A percentile compares a stretch with the other conserved stretches of the same genome.
phyloP scores from a whole-genome alignment of 2,113 vertebrate genomes.

The Sakesphorus luctuosus region DNA sequence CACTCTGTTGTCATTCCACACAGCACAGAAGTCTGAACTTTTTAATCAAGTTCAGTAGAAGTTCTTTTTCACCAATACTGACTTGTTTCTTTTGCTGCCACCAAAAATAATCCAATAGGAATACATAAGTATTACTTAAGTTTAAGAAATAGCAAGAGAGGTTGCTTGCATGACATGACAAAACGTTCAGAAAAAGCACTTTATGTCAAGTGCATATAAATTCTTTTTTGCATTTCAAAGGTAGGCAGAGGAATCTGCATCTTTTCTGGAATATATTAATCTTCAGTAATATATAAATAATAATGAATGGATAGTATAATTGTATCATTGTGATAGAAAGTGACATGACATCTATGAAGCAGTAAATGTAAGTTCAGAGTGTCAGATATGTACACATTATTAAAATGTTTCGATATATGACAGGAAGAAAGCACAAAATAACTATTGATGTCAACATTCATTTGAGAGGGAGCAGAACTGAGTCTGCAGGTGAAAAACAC shows the following conservation, averaged over 20 bases:
- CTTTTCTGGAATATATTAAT: neutral
- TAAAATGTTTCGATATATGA: slow-evolving; percentile 16
- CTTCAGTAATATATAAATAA: slow-evolving; percentile 17
- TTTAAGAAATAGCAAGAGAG: neutral
- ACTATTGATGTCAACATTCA: neutral
- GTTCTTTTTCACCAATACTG: neutral
- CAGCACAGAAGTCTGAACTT: neutral
- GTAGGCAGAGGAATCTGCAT: neutral
- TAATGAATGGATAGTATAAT: neutral
- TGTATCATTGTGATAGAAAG: neutral
- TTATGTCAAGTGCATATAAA: slow-evolving; percentile 10
- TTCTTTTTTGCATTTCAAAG: slow-evolving; percentile 31
- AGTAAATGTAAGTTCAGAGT: neutral
- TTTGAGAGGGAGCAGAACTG: neutral
- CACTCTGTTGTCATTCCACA: neutral
- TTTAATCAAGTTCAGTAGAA: neutral
- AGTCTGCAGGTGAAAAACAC: neutral
- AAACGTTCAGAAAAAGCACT: neutral
- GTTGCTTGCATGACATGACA: neutral
- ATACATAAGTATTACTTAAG: neutral
- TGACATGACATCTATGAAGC: neutral
- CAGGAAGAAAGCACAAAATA: neutral
- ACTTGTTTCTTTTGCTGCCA: neutral
- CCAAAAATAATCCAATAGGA: neutral
- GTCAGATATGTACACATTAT: neutral